Percentiles rank a stretch among this genome's conserved stretches.
phyloP scores from a whole-genome alignment of 2,888 invertebrate species.

The Schizotus pectinicornis region DNA sequence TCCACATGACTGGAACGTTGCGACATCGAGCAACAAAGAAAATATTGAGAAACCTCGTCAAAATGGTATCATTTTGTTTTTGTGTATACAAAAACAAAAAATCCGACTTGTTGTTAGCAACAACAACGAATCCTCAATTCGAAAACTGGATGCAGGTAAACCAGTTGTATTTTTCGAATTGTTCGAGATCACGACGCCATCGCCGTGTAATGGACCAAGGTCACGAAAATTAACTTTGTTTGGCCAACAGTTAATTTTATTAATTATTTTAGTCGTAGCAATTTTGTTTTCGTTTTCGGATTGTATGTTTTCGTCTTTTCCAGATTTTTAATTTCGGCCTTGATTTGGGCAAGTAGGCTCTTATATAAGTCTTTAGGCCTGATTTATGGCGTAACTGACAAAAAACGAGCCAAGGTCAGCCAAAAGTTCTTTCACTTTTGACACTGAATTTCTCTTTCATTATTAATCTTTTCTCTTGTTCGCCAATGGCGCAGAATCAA shows the following conservation, averaged over 20 bases:
- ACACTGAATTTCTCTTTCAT: conserved; percentile 51
- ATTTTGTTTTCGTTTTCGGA: too few species aligned
- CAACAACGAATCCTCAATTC: background rate
- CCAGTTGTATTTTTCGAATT: too few species aligned
- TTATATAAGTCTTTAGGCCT: conserved; percentile 13
- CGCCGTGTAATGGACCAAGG: too few species aligned
- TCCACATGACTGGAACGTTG: conserved; percentile 29
- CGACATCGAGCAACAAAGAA: conserved; percentile 27
- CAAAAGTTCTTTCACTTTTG: conserved; percentile 54
- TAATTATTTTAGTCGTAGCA: too few species aligned
- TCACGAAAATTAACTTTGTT: too few species aligned
- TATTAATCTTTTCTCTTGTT: conserved; percentile 4
- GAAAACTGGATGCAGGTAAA: background rate
- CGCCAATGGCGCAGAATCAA: too few species aligned
- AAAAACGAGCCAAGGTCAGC: conserved; percentile 43
- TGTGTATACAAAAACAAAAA: conserved; percentile 11
- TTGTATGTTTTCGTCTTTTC: too few species aligned
- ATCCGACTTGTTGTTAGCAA: background rate
- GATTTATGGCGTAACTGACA: conserved; percentile 27
- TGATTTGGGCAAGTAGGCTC: conserved; percentile 7
- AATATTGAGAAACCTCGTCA: conserved; percentile 24
- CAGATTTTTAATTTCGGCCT: too few species aligned
- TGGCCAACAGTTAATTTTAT: too few species aligned
- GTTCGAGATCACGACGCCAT: too few species aligned
- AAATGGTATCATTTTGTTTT: too few species aligned